Percentiles rank a stretch among this genome's conserved stretches.
Conservation (phyloP, 2,113 vertebrate species). For the Cyanoderma ruficeps region DNA sequence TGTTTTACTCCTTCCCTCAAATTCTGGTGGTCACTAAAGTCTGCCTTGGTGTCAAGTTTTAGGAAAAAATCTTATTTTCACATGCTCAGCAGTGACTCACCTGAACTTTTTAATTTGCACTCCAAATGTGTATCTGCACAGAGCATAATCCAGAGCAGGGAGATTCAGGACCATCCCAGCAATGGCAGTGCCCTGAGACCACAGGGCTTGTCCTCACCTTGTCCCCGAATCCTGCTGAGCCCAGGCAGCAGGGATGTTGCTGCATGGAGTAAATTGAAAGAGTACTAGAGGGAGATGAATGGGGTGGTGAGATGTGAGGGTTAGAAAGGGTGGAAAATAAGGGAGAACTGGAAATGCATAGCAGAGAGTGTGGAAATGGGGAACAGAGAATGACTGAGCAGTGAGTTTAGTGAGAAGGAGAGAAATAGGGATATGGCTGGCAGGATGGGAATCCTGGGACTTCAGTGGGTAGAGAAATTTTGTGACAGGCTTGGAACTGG, state of each 20-base stretch:
- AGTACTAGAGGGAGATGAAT: neutral
- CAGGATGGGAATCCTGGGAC: neutral
- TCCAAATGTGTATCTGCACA: neutral
- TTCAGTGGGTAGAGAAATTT: neutral
- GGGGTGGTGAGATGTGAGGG: neutral
- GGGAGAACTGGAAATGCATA: neutral
- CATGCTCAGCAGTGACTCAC: neutral
- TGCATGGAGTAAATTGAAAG: neutral
- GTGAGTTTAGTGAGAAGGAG: neutral
- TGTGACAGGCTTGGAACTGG: neutral
- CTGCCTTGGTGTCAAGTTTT: neutral
- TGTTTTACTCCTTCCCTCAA: too few relatives aligned
- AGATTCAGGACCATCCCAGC: rapidly evolving
- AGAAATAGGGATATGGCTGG: neutral
- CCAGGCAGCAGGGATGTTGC: neutral
- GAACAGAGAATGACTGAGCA: neutral
- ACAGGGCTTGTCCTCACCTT: rapidly evolving
- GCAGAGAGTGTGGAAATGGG: neutral
- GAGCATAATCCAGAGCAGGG: neutral
- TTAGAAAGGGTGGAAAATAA: neutral
- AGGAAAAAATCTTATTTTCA: neutral
- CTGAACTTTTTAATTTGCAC: neutral
- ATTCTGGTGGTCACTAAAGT: neutral
- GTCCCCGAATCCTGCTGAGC: neutral
- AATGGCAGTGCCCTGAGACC: neutral